Base-by-base conservation (phyloP, 2,888 invertebrate genomes). In the Ganaspis brasiliensis region DNA sequence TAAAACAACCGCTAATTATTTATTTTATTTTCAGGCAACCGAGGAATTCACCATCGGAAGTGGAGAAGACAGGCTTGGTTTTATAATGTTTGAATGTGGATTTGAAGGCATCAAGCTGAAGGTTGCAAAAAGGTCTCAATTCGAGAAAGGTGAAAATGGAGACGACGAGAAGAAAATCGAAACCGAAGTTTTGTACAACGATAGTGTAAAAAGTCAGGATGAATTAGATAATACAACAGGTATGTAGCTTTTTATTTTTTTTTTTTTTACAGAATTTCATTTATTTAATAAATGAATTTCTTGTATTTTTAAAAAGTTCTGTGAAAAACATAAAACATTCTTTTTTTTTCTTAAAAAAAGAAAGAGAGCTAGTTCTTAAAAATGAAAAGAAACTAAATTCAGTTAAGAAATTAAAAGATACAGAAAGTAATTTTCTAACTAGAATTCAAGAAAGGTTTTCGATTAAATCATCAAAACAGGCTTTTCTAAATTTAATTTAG, bases 71-170 rank as follows among this genome's bases (percentile, higher is more conserved):
- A 94, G 95, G 76, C 93, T 97, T 75, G 98, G 98, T 21, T 98
- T 97, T 89, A 98, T 99, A 74, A 98, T 99, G 98, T 98, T 98
- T 89, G 99, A 99, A 92, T 97, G 97, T 89, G 98, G 99, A 0
- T 92, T 98, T 45, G 98, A 99, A 92, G 97, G 97, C 0, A 96
- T 98, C 16, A 95, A 95, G 10, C 93, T 98, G 19, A 97, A 97
- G 89, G 92, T 95, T 40, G 94, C 94, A 0, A 95, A 96, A 85
- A 94, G 96, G 84, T 96, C 96, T 0, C 95, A 96, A 87, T 95
- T 96, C 77, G 96, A 96, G 86, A 96, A 96, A 87, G 94, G 94
- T 0, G 95, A 95, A 80, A 93, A 93, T 81, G 92, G 92, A 24
- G 92, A 92, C 26, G 94, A 95, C 57, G 94, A 94, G 59, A 93